Evolutionary conservation across 1,140 invertebrate species (phyloP), one percentile per base, ranked within the genome.

Genomic region (Macrobrachium nipponense): DNA sequence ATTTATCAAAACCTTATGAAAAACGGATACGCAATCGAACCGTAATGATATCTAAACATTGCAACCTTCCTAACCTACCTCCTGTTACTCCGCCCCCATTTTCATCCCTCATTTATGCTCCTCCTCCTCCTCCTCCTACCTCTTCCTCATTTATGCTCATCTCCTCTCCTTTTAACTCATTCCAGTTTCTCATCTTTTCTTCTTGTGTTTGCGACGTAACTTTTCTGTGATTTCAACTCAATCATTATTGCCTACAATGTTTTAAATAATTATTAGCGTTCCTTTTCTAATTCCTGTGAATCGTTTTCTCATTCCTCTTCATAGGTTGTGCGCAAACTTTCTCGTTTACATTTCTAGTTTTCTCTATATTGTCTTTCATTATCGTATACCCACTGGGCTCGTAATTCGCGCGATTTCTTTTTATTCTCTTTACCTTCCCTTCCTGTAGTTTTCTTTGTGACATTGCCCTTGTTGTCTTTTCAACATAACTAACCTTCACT

Each of bases 31-130:
- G 82, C 76, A 85, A 85, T 85, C 82, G 82, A 79, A 85, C 43
- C 62, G 62, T 85, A 85, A 85, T 85, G 82, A 85, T 85, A 85
- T 77, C 18, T 62, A 85, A 79, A 85, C 82, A 79, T 60, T 70
- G 82, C 60, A 44, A 66, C 59, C 61, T 36, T 36, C 27, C 27
- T 36, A 36, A 36, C 27, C 27, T 36, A 36, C 27, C 27, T 36
- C 27, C 27, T 36, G 27, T 36, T 36, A 36, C 27, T 4, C 27
- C 27, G 27, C 27, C 27, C 59, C 20, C 59, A 18, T 78, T 59
- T 58, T 15, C 7, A 6, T 77, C 51, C 18, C 51, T 60, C 51
- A 15, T 59, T 20, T 2, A 58, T 10, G 17, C 51, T 78, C 75
- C 58, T 11, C 60, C n/a, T 6, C 59, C 75, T 85, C 61, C 70